phyloP scores from a whole-genome alignment of 2,113 vertebrate species.

The Datnioides undecimradiatus region DNA sequence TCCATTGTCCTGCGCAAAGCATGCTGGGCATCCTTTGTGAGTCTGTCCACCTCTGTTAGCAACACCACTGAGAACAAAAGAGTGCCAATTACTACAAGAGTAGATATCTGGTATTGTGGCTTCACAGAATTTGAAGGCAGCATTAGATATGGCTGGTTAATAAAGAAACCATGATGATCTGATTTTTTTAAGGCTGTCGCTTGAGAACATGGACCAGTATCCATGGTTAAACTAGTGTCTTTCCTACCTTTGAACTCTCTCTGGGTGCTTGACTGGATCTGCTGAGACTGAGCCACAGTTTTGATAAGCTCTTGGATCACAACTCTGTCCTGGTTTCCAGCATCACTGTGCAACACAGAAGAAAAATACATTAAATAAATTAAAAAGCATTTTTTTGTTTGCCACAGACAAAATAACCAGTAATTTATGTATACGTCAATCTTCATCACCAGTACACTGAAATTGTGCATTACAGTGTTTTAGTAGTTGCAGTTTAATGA shows the following conservation, averaged over 20 bases:
- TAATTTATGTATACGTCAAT: too few species aligned
- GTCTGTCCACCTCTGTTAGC: conserved; percentile 95
- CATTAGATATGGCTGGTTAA: neutral
- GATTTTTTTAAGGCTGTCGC: neutral
- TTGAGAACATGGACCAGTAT: neutral
- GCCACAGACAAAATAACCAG: neutral
- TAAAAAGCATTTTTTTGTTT: neutral
- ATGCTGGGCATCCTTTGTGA: conserved; percentile 97
- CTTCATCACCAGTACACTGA: too few species aligned
- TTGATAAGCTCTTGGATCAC: conserved; percentile 98
- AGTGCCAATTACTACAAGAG: neutral
- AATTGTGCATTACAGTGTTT: too few species aligned
- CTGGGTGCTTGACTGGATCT: conserved; percentile 96
- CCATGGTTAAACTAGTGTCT: neutral
- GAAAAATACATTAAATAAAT: neutral
- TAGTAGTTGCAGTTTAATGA: neutral
- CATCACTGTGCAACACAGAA: conserved; percentile 86
- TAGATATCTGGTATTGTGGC: neutral
- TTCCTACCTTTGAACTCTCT: conserved; percentile 95
- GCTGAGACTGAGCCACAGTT: conserved; percentile 97
- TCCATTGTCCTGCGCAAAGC: conserved; percentile 98
- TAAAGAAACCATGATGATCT: neutral
- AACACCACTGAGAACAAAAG: conserved; percentile 88
- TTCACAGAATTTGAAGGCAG: neutral
- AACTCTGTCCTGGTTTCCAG: conserved; percentile 94